Evolutionary conservation across 2,797 vertebrate genomes (phyloP).

Genomic region (Meriones psammophilus): DNA sequence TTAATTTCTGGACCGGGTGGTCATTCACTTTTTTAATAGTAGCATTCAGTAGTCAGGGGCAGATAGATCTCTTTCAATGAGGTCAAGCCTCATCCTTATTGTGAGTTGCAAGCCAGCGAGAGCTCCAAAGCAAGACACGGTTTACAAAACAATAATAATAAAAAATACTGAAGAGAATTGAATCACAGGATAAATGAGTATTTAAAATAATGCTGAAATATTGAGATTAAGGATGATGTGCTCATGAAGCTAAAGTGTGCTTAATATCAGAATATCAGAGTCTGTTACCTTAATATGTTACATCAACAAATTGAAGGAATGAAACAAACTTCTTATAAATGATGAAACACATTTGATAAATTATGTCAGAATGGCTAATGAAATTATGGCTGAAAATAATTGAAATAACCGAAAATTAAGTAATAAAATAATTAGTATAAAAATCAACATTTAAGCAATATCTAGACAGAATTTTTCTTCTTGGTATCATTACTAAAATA

Average conservation of each 20-base stretch:
- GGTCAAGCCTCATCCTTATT: too few species aligned
- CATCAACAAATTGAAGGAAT: not conserved
- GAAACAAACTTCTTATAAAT: not conserved
- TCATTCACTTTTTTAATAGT: not conserved
- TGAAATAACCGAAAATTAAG: not conserved
- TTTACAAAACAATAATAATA: not conserved
- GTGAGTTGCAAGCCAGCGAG: not conserved
- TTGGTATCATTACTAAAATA: not conserved
- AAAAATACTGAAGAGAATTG: not conserved
- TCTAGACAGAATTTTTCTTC: not conserved
- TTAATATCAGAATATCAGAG: not conserved
- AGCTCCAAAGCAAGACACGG: not conserved
- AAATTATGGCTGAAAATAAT: not conserved
- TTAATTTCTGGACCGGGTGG: too few species aligned
- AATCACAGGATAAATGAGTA: not conserved
- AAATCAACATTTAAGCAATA: not conserved
- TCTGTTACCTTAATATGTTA: not conserved
- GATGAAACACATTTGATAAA: not conserved
- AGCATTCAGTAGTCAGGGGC: not conserved
- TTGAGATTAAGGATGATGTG: not conserved
- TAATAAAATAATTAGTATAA: not conserved
- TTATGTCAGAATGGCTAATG: not conserved
- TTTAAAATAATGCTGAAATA: not conserved
- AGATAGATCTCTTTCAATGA: not conserved
- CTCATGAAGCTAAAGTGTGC: not conserved